These are phyloP conservation scores for Litoditis marina DNA, from an alignment of 2,888 invertebrate species.

Conservation along the genomic window DNA sequence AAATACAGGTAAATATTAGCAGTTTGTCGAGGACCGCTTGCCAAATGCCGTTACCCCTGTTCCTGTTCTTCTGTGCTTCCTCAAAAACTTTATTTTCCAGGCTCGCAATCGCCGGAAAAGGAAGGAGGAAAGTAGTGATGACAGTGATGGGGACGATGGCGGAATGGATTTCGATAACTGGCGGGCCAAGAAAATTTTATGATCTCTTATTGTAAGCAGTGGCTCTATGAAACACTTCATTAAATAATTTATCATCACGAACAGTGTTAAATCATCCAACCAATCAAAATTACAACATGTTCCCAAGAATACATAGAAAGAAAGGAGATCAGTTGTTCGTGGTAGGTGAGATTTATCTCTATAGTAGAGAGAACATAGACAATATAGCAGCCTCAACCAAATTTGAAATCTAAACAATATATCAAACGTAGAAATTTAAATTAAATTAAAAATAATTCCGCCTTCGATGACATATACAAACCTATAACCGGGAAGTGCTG, in stretches of 20 bases:
- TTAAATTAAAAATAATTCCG: too few relatives aligned
- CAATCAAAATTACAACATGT: neutral
- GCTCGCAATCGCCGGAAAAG: neutral
- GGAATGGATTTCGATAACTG: slow-evolving; percentile 8
- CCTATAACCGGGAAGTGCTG: too few relatives aligned
- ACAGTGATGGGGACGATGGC: slow-evolving; percentile 3
- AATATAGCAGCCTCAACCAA: too few relatives aligned
- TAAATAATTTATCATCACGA: neutral
- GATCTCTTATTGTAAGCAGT: neutral
- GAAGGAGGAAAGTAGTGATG: neutral
- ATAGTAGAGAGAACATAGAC: too few relatives aligned
- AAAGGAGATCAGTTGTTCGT: too few relatives aligned
- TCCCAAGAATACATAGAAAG: neutral
- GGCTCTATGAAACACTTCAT: neutral
- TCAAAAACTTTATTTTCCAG: neutral
- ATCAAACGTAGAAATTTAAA: too few relatives aligned
- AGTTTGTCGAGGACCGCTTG: too few relatives aligned
- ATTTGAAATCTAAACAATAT: too few relatives aligned
- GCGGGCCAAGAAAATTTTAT: slow-evolving; percentile 7
- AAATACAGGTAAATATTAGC: too few relatives aligned
- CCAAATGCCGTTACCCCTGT: too few relatives aligned
- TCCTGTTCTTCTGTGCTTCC: too few relatives aligned
- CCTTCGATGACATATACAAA: too few relatives aligned
- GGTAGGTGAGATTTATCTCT: neutral
- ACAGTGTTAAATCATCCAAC: neutral